phyloP scores from a whole-genome alignment of 2,113 vertebrate genomes.

The Galemys pyrenaicus region DNA sequence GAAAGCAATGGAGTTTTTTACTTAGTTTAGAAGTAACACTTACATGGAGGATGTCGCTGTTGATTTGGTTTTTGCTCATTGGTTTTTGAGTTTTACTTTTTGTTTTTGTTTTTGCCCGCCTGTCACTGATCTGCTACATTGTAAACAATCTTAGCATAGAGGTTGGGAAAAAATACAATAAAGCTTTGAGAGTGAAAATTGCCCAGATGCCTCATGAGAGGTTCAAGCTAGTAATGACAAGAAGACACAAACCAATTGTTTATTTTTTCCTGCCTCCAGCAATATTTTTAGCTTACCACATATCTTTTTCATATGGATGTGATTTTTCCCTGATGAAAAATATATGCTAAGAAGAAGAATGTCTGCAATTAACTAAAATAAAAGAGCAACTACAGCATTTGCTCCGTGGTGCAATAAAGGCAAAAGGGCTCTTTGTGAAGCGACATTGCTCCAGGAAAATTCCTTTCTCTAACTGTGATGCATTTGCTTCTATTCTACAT shows the following conservation, averaged over 20 bases:
- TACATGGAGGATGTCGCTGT: not conserved
- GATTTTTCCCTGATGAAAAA: conserved; percentile 70
- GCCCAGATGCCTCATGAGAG: conserved; percentile 12
- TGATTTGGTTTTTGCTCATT: not conserved
- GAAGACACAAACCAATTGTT: conserved; percentile 63
- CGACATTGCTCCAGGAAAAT: conserved; percentile 74
- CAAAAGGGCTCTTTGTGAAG: conserved; percentile 63
- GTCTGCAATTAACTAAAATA: conserved; percentile 66
- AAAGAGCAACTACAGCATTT: conserved; percentile 54
- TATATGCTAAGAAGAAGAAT: conserved; percentile 62
- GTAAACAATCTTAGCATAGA: conserved; percentile 29
- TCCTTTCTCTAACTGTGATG: conserved; percentile 80
- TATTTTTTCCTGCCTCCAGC: conserved; percentile 57
- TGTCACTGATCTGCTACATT: not conserved
- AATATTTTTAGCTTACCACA: conserved; percentile 34
- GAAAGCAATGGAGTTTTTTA: not conserved
- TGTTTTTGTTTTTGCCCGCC: not conserved
- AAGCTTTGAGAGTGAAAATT: conserved; percentile 56
- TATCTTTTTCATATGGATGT: conserved; percentile 70
- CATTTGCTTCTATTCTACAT: conserved; percentile 80
- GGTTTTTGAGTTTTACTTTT: not conserved
- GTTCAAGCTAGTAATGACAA: conserved; percentile 49
- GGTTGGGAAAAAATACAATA: not conserved
- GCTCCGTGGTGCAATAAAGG: not conserved
- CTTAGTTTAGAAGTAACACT: not conserved